A percentile compares a stretch with the other conserved stretches of the same genome.
Evolutionary conservation across 2,888 invertebrate species (phyloP).

Genomic region (Nasonia oneida): DNA sequence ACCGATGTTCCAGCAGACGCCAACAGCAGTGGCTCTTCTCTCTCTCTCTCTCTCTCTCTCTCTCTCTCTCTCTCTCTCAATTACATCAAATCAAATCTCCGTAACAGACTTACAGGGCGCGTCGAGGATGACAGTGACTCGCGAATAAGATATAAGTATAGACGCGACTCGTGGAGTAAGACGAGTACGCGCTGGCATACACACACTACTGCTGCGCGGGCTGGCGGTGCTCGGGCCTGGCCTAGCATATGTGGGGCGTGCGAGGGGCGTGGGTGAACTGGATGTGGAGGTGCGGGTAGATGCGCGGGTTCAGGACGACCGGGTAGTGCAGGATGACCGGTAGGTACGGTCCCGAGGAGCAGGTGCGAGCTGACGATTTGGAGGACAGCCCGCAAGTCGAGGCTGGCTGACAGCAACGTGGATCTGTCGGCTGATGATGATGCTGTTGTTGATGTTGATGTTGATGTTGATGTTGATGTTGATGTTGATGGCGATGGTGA

Average conservation of each 20-base stretch:
- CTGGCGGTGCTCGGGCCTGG: conserved; percentile 2
- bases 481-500: not conserved
- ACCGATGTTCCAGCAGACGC: not conserved
- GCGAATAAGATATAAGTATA: not conserved
- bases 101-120: not conserved
- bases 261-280: conserved; percentile 77
- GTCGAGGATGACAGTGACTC: not conserved
- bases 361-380: not conserved
- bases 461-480: conserved; percentile 31
- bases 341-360: not conserved
- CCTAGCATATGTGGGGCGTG: conserved; percentile 77
- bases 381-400: not conserved
- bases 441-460: conserved; percentile 60
- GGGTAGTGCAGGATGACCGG: conserved; percentile 74
- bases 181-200: not conserved
- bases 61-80: not conserved
- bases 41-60: not conserved
- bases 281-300: conserved; percentile 77
- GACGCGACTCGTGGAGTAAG: not conserved
- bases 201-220: conserved; percentile 11
- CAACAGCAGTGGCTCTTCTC: not conserved
- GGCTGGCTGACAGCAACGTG: conserved; percentile 1
- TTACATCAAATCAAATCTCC: not conserved
- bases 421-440: not conserved
- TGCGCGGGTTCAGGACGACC: conserved; percentile 77